Base-by-base conservation (phyloP, 2,888 invertebrate genomes). In the Melipona bicolor region DNA sequence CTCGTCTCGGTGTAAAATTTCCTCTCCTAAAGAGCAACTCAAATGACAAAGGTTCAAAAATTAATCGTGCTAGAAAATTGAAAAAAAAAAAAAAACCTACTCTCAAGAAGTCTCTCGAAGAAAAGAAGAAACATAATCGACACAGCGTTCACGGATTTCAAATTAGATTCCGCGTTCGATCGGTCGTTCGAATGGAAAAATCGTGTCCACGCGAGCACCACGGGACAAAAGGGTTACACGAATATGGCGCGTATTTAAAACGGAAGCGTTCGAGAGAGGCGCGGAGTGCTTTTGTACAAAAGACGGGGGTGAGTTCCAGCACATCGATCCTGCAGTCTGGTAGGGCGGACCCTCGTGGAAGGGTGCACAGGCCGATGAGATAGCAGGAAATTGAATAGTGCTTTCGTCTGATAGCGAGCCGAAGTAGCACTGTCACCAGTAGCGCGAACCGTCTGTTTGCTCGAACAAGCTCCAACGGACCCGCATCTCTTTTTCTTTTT, bases 341-440 rank as follows among this genome's bases (percentile, higher is more conserved):
- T 86, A 79, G 68, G 64, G 64, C 72, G 65, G 52, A 70, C 43
- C 76, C 83, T 81, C 75, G 80, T 80, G 77, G 79, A 79, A 83
- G 83, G 83, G 77, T 82, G 77, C 74, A 81, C 68, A 79, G 64
- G 61, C 43, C 75, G 79, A 74, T 74, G 79, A 83, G 84, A 83
- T 80, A 87, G 86, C 81, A 87, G 88, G 83, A 88, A 88, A 88
- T 88, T 87, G 85, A 87, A 87, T 82, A 85, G 85, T 68, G 87
- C 83, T 87, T 75, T 84, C 80, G 77, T 68, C 73, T 83, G 84
- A 80, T 79, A 78, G 84, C 61, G 76, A 62, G 64, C 62, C 77
- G 69, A 88, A 83, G 74, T 70, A 72, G 72, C 79, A 77, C 61
- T 80, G 83, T 82, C 85, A 77, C 77, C 77, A 78, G 43, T 43